A percentile compares a stretch with the other conserved stretches of the same genome.
These are phyloP conservation scores for Cephalotes varians DNA, from an alignment of 2,888 invertebrate genomes.

Conservation along the genomic window DNA sequence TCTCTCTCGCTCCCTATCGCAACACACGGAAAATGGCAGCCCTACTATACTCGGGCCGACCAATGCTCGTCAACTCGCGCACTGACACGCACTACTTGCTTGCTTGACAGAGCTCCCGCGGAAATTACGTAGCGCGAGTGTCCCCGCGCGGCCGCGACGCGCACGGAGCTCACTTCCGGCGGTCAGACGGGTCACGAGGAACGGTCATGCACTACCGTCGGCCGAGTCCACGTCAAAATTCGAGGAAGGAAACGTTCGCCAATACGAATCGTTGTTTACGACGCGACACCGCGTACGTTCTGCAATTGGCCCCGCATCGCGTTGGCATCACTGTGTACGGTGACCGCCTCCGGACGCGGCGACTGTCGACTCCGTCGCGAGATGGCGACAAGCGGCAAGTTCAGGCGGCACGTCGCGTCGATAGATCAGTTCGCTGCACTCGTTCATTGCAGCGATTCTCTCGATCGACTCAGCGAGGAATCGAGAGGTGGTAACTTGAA, in stretches of 20 bases:
- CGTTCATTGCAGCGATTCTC: background rate
- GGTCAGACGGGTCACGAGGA: conserved; percentile 15
- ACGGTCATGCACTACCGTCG: conserved; percentile 18
- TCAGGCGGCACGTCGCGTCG: background rate
- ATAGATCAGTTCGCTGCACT: background rate
- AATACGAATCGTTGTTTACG: conserved; percentile 71
- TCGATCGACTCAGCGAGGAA: background rate
- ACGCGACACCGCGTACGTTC: conserved; percentile 71
- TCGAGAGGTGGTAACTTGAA: too few species aligned
- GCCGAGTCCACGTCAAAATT: conserved; percentile 32
- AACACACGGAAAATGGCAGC: conserved; percentile 82
- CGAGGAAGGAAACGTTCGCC: conserved; percentile 35
- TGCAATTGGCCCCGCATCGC: conserved; percentile 62
- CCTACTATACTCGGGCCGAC: conserved; percentile 74
- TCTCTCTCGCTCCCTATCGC: background rate
- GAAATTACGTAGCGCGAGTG: conserved; percentile 39
- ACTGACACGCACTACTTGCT: conserved; percentile 67
- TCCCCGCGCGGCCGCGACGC: conserved; percentile 27
- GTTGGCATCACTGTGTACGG: conserved; percentile 70
- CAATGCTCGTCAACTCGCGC: conserved; percentile 79
- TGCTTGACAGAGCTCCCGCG: conserved; percentile 49
- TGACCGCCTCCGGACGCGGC: conserved; percentile 42
- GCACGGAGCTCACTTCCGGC: conserved; percentile 22
- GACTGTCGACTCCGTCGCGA: background rate
- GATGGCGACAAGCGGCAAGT: conserved; percentile 48